Evolutionary conservation across 2,888 invertebrate species (phyloP).

Genomic region (Willowsia nigromaculata): DNA sequence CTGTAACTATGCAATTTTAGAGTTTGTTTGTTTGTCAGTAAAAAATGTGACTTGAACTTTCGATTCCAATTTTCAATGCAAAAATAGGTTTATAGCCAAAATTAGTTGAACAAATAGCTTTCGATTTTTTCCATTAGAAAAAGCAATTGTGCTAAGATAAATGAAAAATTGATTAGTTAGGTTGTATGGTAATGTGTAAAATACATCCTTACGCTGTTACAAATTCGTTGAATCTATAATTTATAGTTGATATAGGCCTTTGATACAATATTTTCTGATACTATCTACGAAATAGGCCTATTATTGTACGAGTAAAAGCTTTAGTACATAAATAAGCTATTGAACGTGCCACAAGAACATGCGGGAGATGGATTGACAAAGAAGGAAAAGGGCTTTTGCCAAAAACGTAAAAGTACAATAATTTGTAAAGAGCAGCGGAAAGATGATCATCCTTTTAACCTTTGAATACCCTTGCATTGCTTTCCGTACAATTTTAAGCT

Average conservation of each 20-base stretch:
- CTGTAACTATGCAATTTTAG: background rate
- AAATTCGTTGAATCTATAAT: background rate
- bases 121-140: background rate
- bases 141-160: background rate
- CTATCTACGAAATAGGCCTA: background rate
- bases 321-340: slow-evolving; percentile 4
- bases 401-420: background rate
- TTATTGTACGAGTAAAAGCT: background rate
- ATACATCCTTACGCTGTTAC: background rate
- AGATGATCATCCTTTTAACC: slow-evolving; percentile 9
- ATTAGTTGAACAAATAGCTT: background rate
- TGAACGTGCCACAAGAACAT: background rate
- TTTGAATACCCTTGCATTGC: background rate
- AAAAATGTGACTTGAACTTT: background rate
- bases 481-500: background rate
- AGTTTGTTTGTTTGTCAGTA: background rate
- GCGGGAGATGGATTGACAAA: background rate
- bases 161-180: slow-evolving; percentile 25
- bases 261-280: too few relatives aligned
- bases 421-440: background rate
- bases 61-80: background rate
- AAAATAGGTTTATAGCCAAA: slow-evolving; percentile 17
- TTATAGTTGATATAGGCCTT: too few relatives aligned
- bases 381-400: background rate
- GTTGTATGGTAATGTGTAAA: too few relatives aligned